Conservation (phyloP, 2,113 vertebrate species). For the Zosterops hypoxanthus region DNA sequence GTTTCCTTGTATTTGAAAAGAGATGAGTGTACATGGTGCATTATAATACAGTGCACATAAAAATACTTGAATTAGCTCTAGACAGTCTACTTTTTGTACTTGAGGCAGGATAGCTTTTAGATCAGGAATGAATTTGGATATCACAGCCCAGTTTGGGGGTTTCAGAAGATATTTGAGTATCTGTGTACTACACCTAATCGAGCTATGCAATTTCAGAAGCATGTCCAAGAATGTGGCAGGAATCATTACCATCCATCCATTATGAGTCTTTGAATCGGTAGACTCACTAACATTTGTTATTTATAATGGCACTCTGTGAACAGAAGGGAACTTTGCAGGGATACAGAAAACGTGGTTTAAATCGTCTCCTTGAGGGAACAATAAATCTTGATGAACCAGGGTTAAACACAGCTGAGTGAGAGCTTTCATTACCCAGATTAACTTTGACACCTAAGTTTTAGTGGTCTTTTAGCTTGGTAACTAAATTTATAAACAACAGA, state of each 20-base stretch:
- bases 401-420: background rate
- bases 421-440: background rate
- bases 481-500: background rate
- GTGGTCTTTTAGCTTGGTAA: background rate
- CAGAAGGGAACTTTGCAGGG: background rate
- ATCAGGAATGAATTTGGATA: background rate
- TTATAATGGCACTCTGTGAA: background rate
- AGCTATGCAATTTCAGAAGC: background rate
- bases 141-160: background rate
- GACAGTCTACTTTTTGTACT: background rate
- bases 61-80: background rate
- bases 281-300: background rate
- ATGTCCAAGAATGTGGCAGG: background rate
- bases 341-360: background rate
- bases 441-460: background rate
- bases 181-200: background rate
- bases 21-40: background rate
- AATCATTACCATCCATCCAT: background rate
- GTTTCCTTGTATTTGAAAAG: slow-evolving; percentile 24
- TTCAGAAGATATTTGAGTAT: background rate
- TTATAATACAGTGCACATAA: background rate
- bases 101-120: background rate
- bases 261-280: background rate
- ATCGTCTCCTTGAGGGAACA: background rate
- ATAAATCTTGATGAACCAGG: background rate